phyloP scores from a whole-genome alignment of 2,797 vertebrate species.

The Crenuchus spilurus region DNA sequence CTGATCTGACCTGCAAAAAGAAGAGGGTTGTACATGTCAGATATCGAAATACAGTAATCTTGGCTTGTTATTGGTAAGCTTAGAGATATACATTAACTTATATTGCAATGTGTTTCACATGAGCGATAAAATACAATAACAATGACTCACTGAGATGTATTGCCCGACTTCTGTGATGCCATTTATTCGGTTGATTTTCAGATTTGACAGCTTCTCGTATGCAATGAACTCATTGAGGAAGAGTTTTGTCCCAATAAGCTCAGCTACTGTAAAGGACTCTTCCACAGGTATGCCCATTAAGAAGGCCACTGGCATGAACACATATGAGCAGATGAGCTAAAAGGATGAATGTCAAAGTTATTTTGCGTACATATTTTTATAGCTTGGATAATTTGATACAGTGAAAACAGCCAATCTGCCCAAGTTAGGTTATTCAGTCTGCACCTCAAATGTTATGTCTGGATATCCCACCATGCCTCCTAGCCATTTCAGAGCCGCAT shows the following conservation, averaged over 20 bases:
- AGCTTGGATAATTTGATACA: no score
- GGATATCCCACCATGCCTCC: conserved; percentile 88
- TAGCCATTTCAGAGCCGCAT: conserved; percentile 84
- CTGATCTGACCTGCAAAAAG: conserved; percentile 83
- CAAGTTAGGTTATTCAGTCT: conserved; percentile 22
- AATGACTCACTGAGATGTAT: conserved; percentile 85
- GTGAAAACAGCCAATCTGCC: no score
- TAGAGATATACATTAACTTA: no score
- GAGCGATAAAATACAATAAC: background rate
- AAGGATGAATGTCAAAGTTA: conserved; percentile 16
- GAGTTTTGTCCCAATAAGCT: conserved; percentile 91
- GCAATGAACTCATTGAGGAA: conserved; percentile 97
- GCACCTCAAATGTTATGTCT: conserved; percentile 89
- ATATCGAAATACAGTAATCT: no score
- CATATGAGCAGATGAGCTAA: conserved; percentile 92
- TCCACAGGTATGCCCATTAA: conserved; percentile 89
- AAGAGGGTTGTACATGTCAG: background rate
- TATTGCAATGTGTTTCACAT: background rate
- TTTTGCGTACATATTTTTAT: no score
- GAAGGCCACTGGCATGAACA: conserved; percentile 93
- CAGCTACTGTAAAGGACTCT: conserved; percentile 84
- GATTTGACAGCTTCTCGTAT: conserved; percentile 80
- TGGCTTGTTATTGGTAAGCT: no score
- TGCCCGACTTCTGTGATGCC: conserved; percentile 78
- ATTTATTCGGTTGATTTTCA: conserved; percentile 80